phyloP scores from a whole-genome alignment of 2,888 invertebrate species.

The Folsomia candida region DNA sequence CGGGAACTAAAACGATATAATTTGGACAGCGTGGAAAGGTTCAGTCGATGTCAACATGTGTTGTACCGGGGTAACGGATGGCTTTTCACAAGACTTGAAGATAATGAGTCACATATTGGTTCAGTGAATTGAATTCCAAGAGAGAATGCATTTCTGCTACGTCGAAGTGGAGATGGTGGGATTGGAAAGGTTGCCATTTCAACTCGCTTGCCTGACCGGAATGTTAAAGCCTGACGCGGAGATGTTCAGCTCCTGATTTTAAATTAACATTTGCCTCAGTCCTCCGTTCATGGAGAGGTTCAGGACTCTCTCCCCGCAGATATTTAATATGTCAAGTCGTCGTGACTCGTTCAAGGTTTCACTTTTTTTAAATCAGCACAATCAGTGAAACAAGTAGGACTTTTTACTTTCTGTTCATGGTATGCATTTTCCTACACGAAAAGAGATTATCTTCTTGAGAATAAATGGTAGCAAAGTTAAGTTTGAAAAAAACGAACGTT shows the following conservation, averaged over 20 bases:
- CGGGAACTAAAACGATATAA: background rate
- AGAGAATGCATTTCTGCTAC: background rate
- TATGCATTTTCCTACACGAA: background rate
- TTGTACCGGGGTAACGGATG: background rate
- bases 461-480: background rate
- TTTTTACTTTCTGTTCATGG: no score
- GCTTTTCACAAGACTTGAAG: background rate
- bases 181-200: background rate
- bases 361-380: no score
- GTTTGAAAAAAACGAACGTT: background rate
- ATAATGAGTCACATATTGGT: background rate
- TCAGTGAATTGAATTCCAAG: slow-evolving; percentile 2
- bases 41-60: background rate
- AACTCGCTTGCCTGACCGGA: no score
- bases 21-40: background rate
- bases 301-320: no score
- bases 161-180: background rate
- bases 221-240: no score
- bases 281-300: no score
- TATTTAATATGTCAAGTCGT: no score
- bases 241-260: no score
- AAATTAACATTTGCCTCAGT: no score
- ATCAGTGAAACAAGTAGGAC: no score
- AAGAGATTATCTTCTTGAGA: background rate
- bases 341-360: no score